Evolutionary conservation across 2,888 invertebrate genomes (phyloP).

Genomic region (Celastrina argiolus): DNA sequence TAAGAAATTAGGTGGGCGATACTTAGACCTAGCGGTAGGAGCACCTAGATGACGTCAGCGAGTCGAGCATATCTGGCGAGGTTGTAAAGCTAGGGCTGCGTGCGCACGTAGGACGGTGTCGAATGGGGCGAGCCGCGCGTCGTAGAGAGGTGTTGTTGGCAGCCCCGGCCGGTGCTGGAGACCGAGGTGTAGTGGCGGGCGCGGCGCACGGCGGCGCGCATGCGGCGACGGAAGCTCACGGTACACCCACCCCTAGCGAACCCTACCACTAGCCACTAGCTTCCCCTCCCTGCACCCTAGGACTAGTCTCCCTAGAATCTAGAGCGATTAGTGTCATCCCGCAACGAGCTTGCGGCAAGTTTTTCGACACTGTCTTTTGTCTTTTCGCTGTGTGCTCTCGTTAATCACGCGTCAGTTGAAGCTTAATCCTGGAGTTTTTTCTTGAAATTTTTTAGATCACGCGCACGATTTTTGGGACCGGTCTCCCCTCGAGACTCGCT

Average conservation of each 20-base stretch:
- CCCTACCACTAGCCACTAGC: conserved; percentile 31
- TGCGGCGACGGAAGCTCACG: conserved; percentile 74
- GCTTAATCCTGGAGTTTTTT: background rate
- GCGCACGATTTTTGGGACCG: conserved; percentile 20
- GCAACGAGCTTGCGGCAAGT: conserved; percentile 34
- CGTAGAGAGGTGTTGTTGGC: conserved; percentile 76
- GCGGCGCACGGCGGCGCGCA: conserved; percentile 69
- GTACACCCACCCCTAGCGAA: conserved; percentile 46
- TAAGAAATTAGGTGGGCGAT: background rate
- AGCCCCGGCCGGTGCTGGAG: conserved; percentile 74
- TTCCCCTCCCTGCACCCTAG: conserved; percentile 30
- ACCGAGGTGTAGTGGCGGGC: conserved; percentile 77
- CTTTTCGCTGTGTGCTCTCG: conserved; percentile 18
- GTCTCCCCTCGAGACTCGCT: background rate
- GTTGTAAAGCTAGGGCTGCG: conserved; percentile 63
- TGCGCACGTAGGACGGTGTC: conserved; percentile 68
- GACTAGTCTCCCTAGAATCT: conserved; percentile 26
- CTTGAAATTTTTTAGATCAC: background rate
- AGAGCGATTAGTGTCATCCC: conserved; percentile 29
- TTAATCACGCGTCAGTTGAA: background rate
- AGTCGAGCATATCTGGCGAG: conserved; percentile 38
- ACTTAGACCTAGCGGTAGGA: background rate
- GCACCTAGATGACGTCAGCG: conserved; percentile 27
- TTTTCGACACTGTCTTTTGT: conserved; percentile 29
- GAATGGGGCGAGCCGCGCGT: conserved; percentile 72